A percentile compares a stretch with the other conserved stretches of the same genome.
These are phyloP conservation scores for Pipistrellus nathusii DNA, from an alignment of 2,797 vertebrate species.

Conservation along the genomic window DNA sequence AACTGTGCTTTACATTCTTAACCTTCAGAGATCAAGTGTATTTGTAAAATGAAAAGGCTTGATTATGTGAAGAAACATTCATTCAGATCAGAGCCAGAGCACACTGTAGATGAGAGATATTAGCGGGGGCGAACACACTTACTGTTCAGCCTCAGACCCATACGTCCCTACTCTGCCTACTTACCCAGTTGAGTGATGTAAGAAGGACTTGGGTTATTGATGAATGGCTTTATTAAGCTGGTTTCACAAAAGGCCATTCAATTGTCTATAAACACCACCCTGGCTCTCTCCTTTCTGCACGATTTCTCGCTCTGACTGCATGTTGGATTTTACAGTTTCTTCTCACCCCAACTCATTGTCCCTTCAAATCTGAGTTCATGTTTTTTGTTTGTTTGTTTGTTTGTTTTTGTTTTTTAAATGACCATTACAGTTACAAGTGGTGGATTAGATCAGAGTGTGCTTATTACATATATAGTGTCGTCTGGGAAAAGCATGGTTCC, in stretches of 20 bases:
- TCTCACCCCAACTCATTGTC: fast-evolving
- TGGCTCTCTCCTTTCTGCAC: neutral
- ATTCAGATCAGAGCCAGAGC: neutral
- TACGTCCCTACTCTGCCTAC: too few relatives aligned
- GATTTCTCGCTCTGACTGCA: neutral
- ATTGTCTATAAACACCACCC: neutral
- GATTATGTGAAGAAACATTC: neutral
- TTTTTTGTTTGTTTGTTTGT: neutral
- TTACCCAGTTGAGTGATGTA: neutral
- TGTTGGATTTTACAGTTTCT: neutral
- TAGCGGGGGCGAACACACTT: too few relatives aligned
- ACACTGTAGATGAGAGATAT: neutral
- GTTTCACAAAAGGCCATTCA: neutral
- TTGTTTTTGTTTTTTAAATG: too few relatives aligned
- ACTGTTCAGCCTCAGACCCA: neutral
- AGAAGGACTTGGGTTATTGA: neutral
- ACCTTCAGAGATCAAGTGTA: constrained; percentile 43
- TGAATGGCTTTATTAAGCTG: neutral
- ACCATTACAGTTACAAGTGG: neutral
- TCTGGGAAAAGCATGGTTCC: neutral
- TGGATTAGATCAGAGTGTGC: neutral
- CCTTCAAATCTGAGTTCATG: neutral
- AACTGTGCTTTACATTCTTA: constrained; percentile 51
- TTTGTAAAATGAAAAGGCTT: constrained; percentile 51
- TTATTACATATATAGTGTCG: neutral